Evolutionary conservation across 2,113 vertebrate genomes (phyloP).

Genomic region (Oxygymnocypris stewartii): DNA sequence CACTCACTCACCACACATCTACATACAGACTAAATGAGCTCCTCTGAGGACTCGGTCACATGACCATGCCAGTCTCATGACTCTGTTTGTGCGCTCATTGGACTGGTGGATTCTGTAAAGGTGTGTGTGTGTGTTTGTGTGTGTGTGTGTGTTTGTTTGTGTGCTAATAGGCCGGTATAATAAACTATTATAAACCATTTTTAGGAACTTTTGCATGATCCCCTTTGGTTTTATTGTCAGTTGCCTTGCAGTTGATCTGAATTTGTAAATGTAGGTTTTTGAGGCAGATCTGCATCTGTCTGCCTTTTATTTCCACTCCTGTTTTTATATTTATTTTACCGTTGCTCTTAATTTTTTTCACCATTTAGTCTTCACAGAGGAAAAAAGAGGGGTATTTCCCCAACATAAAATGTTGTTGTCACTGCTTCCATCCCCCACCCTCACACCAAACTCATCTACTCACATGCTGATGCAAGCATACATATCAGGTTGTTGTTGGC

Average conservation of each 20-base stretch:
- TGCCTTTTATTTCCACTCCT: background rate
- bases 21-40: slow-evolving; percentile 80
- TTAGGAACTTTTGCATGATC: background rate
- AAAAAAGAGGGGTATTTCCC: slow-evolving; percentile 66
- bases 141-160: background rate
- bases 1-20: slow-evolving; percentile 81
- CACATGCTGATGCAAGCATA: slow-evolving; percentile 67
- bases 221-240: background rate
- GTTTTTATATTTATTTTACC: background rate
- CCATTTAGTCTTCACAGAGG: slow-evolving; percentile 62
- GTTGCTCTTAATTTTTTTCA: background rate
- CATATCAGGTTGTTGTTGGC: slow-evolving; percentile 48
- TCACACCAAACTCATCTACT: slow-evolving; percentile 16
- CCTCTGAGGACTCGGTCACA: slow-evolving; percentile 73
- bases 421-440: slow-evolving; percentile 50
- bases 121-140: no score
- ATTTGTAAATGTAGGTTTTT: background rate
- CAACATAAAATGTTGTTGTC: slow-evolving; percentile 51
- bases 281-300: background rate
- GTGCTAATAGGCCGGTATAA: background rate
- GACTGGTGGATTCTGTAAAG: slow-evolving; percentile 56
- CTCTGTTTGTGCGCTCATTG: slow-evolving; percentile 55
- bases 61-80: slow-evolving; percentile 72
- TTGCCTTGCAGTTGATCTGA: background rate
- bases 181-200: background rate